These are phyloP conservation scores for Cossypha caffra DNA, from an alignment of 2,797 vertebrate genomes.

Conservation along the genomic window DNA sequence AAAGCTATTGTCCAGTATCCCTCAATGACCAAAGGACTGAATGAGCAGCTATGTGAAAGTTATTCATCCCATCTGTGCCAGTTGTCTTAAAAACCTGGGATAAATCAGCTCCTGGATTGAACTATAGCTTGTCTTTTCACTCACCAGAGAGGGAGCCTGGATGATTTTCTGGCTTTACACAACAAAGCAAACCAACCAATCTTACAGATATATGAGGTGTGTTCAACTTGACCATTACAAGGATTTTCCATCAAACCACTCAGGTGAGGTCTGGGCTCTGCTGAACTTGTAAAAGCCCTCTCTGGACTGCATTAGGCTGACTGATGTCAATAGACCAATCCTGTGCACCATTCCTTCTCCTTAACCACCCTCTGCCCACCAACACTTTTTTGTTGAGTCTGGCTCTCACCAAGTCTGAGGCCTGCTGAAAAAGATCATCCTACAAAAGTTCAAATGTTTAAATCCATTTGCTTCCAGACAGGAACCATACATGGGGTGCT, in stretches of 20 bases:
- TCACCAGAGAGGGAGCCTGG: background rate
- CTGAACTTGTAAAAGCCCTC: background rate
- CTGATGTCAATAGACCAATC: background rate
- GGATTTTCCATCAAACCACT: background rate
- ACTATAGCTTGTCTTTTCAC: background rate
- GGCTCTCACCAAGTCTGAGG: background rate
- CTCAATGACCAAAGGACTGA: background rate
- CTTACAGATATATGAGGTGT: background rate
- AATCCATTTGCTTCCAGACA: conserved; percentile 26
- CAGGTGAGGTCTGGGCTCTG: background rate
- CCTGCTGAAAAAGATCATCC: background rate
- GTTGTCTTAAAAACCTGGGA: background rate
- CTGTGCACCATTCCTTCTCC: background rate
- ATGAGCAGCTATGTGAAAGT: background rate
- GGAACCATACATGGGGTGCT: background rate
- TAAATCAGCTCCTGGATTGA: background rate
- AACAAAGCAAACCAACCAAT: background rate
- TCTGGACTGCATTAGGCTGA: background rate
- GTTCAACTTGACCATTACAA: background rate
- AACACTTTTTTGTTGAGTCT: background rate
- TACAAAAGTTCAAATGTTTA: background rate
- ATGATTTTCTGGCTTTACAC: background rate
- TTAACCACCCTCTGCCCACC: background rate
- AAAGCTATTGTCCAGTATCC: background rate
- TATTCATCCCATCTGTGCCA: background rate